Base-by-base conservation (phyloP, 2,797 vertebrate genomes). In the Microchirus variegatus region DNA sequence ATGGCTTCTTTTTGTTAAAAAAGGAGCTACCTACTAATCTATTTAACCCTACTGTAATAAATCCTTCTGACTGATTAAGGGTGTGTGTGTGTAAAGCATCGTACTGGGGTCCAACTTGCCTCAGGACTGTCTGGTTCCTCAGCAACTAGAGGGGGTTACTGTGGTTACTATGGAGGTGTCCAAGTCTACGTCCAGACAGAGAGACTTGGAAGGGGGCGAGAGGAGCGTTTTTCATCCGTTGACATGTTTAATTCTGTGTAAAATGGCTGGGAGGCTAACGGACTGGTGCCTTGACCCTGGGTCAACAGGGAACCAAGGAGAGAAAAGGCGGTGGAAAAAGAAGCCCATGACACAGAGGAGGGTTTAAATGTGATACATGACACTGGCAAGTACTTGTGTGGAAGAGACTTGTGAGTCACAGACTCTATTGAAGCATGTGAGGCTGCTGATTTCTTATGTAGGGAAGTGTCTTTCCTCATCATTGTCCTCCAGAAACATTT, bases 1-100 rank as follows among this genome's bases (percentile, higher is more conserved):
- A 77, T 60, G 61, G 65, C 48, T 69, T 49, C 56, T 59, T 77
- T 77, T 81, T 78, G 83, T 78, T 76, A 66, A 31, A 31, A 31
- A 31, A 31, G 69, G 67, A 67, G 78, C 70, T 75, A 59, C 60
- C 57, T 43, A 60, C 60, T 61, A 81, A 90, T 86, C 68, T 72
- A 70, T 83, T 87, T 70, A 38, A 70, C 53, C 57, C 52, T 43
- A 17, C 9, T 16, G 26, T 76, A 76, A 87, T 84, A 78, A 77
- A 89, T 78, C 67, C 70, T 63, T 78, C 72, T 19, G 53, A 82
- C 67, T 74, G 65, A 60, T 57, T 52, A 18, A 53, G 19, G 3
- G 5, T 53, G 35, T 53, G 37, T 67, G 41, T 52, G 37, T 5
- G 17, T 13, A 17, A 46, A 51, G 66, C 48, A 70, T 53, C 31